Percentiles rank a stretch among this genome's conserved stretches.
phyloP scores from a whole-genome alignment of 2,888 invertebrate genomes.

The Gortyna flavago region DNA sequence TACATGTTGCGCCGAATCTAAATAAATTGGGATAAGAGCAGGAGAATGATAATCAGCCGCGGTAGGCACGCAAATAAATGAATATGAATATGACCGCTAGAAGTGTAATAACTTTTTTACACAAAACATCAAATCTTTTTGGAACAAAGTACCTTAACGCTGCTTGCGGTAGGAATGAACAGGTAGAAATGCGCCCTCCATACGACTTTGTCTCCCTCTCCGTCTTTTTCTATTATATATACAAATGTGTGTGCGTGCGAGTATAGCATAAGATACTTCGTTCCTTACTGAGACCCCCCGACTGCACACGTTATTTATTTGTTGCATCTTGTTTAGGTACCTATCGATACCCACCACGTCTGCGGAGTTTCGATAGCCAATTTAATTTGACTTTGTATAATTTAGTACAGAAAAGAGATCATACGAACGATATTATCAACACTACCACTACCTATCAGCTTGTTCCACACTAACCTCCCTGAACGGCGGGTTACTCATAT shows the following conservation, averaged over 20 bases:
- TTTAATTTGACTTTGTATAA: not conserved
- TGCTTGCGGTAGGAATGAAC: not conserved
- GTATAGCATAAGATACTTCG: not conserved
- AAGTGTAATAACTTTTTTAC: not conserved
- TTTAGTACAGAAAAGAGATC: constrained; percentile 30
- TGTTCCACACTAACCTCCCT: constrained; percentile 65
- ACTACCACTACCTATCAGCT: constrained; percentile 81
- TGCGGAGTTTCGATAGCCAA: not conserved
- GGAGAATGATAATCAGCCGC: too few species aligned
- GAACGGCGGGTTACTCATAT: not conserved
- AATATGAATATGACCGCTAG: too few species aligned
- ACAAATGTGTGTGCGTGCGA: not conserved
- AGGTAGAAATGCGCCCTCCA: not conserved
- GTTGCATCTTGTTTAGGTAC: not conserved
- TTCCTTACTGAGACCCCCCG: not conserved
- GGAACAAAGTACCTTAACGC: not conserved
- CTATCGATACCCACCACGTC: too few species aligned
- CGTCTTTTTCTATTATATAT: not conserved
- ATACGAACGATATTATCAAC: not conserved
- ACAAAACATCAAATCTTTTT: not conserved
- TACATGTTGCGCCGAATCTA: too few species aligned
- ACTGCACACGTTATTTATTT: not conserved
- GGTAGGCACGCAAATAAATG: too few species aligned
- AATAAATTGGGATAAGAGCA: too few species aligned
- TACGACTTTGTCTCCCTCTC: not conserved